Evolutionary conservation across 2,113 vertebrate genomes (phyloP).

Genomic region (Laticauda colubrina): DNA sequence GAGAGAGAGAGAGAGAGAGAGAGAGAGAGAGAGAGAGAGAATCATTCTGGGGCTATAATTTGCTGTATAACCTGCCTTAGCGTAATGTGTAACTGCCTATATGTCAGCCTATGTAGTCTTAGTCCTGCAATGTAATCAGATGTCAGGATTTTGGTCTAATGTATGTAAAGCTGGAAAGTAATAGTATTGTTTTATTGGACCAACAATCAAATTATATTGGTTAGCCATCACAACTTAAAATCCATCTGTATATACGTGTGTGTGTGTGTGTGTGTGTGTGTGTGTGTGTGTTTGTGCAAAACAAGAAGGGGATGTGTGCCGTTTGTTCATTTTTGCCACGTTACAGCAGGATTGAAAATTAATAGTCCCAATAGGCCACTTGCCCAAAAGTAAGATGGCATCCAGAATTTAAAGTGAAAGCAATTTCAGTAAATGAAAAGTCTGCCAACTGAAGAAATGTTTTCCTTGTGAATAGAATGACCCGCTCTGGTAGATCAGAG

Average conservation of each 20-base stretch:
- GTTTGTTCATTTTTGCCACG: not conserved
- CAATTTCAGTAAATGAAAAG: not conserved
- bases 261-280: no score
- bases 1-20: no score
- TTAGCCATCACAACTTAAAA: not conserved
- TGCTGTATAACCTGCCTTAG: not conserved
- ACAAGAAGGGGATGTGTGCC: not conserved
- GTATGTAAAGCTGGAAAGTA: not conserved
- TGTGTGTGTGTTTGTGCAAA: not conserved
- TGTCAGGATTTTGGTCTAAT: not conserved
- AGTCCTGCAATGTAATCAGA: not conserved
- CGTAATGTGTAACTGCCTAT: not conserved
- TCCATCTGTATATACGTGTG: not conserved
- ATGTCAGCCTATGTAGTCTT: not conserved
- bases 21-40: not conserved
- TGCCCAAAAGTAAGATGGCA: not conserved
- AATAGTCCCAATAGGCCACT: not conserved
- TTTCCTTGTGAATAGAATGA: not conserved
- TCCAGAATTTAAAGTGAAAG: not conserved
- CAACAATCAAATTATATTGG: not conserved
- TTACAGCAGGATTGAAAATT: not conserved
- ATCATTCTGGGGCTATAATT: not conserved
- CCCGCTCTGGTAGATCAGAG: conserved; percentile 1
- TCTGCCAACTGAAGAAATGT: not conserved
- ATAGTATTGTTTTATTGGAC: not conserved